Conservation (phyloP, 35 echinoderm and acorn worm genomes). For the Ophioderma brevispina region DNA sequence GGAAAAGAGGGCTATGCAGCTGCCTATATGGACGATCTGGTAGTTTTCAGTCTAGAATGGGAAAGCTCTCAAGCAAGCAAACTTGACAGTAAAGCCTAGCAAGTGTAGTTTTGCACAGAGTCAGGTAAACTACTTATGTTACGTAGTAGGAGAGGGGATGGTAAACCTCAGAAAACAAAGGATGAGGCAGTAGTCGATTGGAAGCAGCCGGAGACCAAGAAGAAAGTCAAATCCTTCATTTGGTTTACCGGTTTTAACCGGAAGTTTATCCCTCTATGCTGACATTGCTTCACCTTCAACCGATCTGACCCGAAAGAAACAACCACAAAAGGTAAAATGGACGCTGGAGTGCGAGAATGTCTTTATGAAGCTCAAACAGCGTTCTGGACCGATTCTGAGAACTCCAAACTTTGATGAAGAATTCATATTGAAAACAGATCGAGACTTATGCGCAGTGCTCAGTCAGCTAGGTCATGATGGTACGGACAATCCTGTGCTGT, state of each 20-base stretch:
- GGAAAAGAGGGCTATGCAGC: slow-evolving; percentile 2
- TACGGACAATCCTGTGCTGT: slow-evolving; percentile 41
- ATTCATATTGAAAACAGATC: neutral
- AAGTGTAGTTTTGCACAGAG: slow-evolving; percentile 39
- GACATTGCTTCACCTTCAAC: slow-evolving; percentile 49
- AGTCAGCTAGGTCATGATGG: slow-evolving; percentile 26
- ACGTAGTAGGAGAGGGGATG: slow-evolving; percentile 49
- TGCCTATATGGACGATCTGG: slow-evolving; percentile 48
- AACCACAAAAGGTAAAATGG: slow-evolving; percentile 59
- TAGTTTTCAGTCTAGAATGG: neutral
- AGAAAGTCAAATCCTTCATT: slow-evolving; percentile 9
- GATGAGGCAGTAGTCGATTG: slow-evolving; percentile 23
- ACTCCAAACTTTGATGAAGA: slow-evolving; percentile 4
- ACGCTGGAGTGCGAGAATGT: slow-evolving; percentile 11
- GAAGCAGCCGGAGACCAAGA: slow-evolving; percentile 31
- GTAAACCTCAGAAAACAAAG: slow-evolving; percentile 42
- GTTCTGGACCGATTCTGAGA: slow-evolving; percentile 18
- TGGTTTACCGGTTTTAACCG: slow-evolving; percentile 50
- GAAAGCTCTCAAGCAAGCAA: slow-evolving; percentile 3
- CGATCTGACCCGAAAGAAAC: slow-evolving; percentile 48
- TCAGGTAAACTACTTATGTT: slow-evolving; percentile 37
- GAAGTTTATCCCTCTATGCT: slow-evolving; percentile 53
- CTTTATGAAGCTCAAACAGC: slow-evolving; percentile 14
- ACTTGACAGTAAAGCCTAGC: slow-evolving; percentile 39
- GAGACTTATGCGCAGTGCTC: neutral